Evolutionary conservation across 2,113 vertebrate species (phyloP).

Genomic region (Anhinga anhinga): DNA sequence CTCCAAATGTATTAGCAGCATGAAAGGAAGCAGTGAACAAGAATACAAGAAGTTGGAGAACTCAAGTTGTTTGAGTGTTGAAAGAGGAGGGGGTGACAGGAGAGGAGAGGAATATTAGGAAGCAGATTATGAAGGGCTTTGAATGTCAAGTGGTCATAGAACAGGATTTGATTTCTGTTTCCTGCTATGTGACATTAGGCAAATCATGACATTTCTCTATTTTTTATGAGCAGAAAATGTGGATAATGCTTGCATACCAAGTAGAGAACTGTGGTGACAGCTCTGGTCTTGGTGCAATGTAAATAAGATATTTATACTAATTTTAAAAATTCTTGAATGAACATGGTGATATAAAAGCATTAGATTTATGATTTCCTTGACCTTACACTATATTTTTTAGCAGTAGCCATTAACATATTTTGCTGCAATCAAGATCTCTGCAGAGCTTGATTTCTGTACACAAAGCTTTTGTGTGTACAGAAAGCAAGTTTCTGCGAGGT

Average conservation of each 20-base stretch:
- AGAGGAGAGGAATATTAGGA: background rate
- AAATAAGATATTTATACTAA: conserved; percentile 15
- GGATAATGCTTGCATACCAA: background rate
- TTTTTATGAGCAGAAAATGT: background rate
- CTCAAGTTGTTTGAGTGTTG: background rate
- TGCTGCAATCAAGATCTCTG: conserved; percentile 3
- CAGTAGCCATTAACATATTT: background rate
- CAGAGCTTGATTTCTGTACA: background rate
- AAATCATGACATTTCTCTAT: conserved; percentile 35
- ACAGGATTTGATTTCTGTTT: conserved; percentile 39
- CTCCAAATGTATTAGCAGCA: background rate
- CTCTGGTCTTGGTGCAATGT: background rate
- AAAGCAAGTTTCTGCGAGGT: background rate
- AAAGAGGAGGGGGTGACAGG: background rate
- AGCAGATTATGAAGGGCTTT: conserved; percentile 27
- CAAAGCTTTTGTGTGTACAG: conserved; percentile 23
- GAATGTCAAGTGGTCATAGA: conserved; percentile 61
- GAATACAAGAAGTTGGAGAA: background rate
- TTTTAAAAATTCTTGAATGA: background rate
- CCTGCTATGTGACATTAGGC: conserved; percentile 45
- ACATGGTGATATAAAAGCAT: background rate
- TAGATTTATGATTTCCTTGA: background rate
- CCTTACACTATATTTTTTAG: background rate
- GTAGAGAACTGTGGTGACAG: background rate
- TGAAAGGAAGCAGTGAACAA: background rate